Evolutionary conservation across 2,888 invertebrate genomes (phyloP), one percentile per base, ranked within the genome.

Genomic region (Ormyrus labotus): DNA sequence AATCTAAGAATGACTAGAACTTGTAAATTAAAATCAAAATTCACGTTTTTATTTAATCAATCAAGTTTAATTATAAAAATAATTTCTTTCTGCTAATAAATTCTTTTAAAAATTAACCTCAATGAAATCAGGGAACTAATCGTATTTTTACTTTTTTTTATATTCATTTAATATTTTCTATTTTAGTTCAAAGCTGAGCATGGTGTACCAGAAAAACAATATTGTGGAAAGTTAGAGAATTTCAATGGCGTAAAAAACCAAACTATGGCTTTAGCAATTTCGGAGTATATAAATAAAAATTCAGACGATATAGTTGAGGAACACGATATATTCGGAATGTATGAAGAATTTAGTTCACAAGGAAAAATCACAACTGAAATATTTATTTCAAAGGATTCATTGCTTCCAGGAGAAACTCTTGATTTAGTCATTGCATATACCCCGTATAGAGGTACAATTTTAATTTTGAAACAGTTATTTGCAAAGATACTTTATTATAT

Each of bases 351-450:
- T 10, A 82, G 83, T 68, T 8, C 74, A 51, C 80, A 81, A 53
- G 91, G 90, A 10, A 87, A 88, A 79, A 84, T 92, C 48, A 91
- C 91, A 83, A 92, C 92, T 47, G 87, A 86, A 57, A 91, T 92
- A 83, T 90, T 89, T 81, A 88, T 92, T 34, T 88, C 90, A 0
- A 88, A 88, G 76, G 85, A 87, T 73, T 85, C 85, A 2, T 80
- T 92, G 11, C 76, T 83, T 5, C 79, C 80, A 0, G 87, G 87
- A 50, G 86, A 90, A 80, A 85, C 84, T 48, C 87, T 91, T 19
- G 91, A 91, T 82, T 85, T 93, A n/a, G 86, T 86, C 55, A 90
- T 93, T 51, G 90, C 89, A 51, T 92, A 92, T 81, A 93, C 93
- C 9, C 87, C 91, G 8, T 92, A 88, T 78, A 90, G 87, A 88